Percentiles rank a stretch among this genome's conserved stretches.
Conservation (phyloP, 2,113 vertebrate genomes). For the Larimichthys polyactis region DNA sequence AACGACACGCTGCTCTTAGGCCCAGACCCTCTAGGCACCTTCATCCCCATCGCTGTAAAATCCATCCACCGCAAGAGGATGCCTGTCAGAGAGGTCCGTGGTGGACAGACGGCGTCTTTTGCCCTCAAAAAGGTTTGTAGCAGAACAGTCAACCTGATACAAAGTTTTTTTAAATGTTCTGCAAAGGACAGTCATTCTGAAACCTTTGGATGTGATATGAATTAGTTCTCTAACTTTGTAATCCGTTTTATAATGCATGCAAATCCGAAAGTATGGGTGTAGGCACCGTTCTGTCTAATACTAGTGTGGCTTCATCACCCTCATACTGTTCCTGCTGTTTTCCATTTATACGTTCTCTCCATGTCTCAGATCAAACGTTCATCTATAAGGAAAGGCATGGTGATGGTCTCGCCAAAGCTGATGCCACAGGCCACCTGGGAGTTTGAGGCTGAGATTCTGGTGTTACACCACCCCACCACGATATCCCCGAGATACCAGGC, state of each 20-base stretch:
- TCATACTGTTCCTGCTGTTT: background rate
- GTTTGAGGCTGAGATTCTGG: conserved; percentile 96
- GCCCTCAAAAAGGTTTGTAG: conserved; percentile 92
- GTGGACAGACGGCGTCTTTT: conserved; percentile 96
- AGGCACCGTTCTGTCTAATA: conserved; percentile 19
- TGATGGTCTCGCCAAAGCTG: conserved; percentile 94
- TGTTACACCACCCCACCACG: conserved; percentile 95
- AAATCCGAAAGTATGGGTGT: conserved; percentile 25
- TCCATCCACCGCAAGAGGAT: conserved; percentile 98
- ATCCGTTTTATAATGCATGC: conserved; percentile 41
- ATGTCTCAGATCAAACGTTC: conserved; percentile 92
- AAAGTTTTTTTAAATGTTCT: conserved; percentile 16
- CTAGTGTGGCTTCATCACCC: conserved; percentile 9
- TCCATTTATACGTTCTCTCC: background rate
- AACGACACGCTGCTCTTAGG: conserved; percentile 94
- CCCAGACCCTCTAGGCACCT: conserved; percentile 93
- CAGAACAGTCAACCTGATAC: background rate
- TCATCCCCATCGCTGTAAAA: conserved; percentile 93
- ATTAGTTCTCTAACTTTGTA: conserved; percentile 28
- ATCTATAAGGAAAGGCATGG: conserved; percentile 96
- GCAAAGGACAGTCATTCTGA: conserved; percentile 21
- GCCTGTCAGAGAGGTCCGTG: conserved; percentile 94
- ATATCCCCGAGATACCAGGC: conserved; percentile 97
- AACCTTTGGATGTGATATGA: conserved; percentile 10
- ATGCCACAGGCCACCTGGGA: conserved; percentile 97